These are phyloP conservation scores for Mormyrops boulengeri DNA, from an alignment of 2,797 vertebrate species.

Conservation along the genomic window DNA sequence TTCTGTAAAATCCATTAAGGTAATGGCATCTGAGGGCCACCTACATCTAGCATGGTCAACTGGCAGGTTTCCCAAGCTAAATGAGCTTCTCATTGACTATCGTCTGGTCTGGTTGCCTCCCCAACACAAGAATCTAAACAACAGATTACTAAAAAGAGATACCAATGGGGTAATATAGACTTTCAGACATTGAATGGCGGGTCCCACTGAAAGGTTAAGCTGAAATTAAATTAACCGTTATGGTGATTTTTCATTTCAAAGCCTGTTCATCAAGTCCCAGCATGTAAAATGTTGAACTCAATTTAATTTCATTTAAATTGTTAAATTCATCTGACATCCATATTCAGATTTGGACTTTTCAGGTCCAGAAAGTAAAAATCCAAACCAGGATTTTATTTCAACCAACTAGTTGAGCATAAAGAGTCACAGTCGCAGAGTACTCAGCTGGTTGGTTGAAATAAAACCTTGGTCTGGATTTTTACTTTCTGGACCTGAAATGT, in stretches of 20 bases:
- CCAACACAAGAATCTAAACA: background rate
- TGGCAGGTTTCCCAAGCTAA: background rate
- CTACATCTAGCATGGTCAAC: constrained; percentile 63
- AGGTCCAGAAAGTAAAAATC: background rate
- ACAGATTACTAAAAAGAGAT: background rate
- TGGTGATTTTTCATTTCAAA: background rate
- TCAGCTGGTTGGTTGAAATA: background rate
- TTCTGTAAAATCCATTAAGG: constrained; percentile 65
- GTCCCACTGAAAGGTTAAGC: background rate
- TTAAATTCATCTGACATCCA: background rate
- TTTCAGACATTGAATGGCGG: background rate
- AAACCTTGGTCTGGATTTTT: background rate
- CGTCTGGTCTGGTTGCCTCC: background rate
- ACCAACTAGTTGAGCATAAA: background rate
- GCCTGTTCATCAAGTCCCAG: background rate
- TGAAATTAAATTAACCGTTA: background rate
- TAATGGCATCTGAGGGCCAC: constrained; percentile 67
- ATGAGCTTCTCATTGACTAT: background rate
- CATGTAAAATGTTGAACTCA: background rate
- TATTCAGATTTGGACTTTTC: background rate
- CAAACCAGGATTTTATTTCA: background rate
- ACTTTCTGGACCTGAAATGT: background rate
- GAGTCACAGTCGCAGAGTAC: no score
- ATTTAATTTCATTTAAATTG: background rate
- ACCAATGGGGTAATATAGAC: background rate